Percentiles rank a stretch among this genome's conserved stretches.
Evolutionary conservation across 2,113 vertebrate species (phyloP).

Genomic region (Apus apus): DNA sequence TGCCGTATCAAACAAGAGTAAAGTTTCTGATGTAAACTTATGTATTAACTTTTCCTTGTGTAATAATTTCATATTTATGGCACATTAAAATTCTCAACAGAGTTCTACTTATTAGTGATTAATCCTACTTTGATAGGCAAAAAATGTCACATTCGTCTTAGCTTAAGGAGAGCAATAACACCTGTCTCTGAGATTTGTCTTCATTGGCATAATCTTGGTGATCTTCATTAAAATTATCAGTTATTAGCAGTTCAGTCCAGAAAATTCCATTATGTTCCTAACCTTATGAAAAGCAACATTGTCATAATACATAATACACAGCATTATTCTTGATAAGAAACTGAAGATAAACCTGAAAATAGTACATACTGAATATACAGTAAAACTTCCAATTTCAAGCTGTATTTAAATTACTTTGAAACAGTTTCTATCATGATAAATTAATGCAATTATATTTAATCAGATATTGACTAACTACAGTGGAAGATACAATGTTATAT

Average conservation of each 20-base stretch:
- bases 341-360: conserved; percentile 58
- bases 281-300: conserved; percentile 56
- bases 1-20: neutral
- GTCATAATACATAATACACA: conserved; percentile 49
- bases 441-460: conserved; percentile 62
- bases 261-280: conserved; percentile 53
- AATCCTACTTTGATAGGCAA: neutral
- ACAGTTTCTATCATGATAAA: conserved; percentile 57
- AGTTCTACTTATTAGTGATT: neutral
- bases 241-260: conserved; percentile 36
- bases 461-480: conserved; percentile 41
- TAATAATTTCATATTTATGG: neutral
- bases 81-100: neutral
- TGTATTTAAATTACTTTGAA: conserved; percentile 56
- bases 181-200: neutral
- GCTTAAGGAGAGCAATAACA: neutral
- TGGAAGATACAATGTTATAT: neutral
- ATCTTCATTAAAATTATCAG: conserved; percentile 66
- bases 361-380: conserved; percentile 19
- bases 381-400: conserved; percentile 20
- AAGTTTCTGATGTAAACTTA: neutral
- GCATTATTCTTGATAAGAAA: conserved; percentile 35
- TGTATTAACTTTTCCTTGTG: neutral
- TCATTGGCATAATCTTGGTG: neutral
- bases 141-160: neutral